Conservation (phyloP, 2,888 invertebrate genomes). For the Dasypogon diadema region DNA sequence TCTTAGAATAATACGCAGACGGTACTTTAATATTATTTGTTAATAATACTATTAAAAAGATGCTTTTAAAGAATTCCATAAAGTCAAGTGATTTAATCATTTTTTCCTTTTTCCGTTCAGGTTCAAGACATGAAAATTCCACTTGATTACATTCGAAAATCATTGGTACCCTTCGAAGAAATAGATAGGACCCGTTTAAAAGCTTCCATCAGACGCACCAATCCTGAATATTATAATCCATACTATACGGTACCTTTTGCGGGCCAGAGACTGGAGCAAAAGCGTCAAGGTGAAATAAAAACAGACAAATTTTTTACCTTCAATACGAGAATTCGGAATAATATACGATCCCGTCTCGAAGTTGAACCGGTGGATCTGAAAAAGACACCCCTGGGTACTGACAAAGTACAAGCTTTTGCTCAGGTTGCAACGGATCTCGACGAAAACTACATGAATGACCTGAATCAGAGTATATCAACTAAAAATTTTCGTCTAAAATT, state of each 20-base stretch:
- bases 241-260: conserved; percentile 64
- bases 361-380: conserved; percentile 61
- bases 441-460: conserved; percentile 65
- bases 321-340: conserved; percentile 63
- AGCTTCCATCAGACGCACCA: conserved; percentile 61
- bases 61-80: too few species aligned
- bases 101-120: too few species aligned
- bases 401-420: conserved; percentile 59
- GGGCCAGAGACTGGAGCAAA: conserved; percentile 64
- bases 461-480: conserved; percentile 62
- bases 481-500: conserved; percentile 64
- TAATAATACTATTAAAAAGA: too few species aligned
- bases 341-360: conserved; percentile 64
- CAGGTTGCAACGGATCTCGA: conserved; percentile 66
- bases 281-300: conserved; percentile 58
- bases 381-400: conserved; percentile 39
- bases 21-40: too few species aligned
- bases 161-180: conserved; percentile 66
- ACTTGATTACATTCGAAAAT: conserved; percentile 65
- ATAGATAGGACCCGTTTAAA: conserved; percentile 63
- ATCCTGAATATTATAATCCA: conserved; percentile 60
- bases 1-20: too few species aligned
- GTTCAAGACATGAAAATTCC: conserved; percentile 64
- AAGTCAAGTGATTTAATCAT: too few species aligned
- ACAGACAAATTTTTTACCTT: conserved; percentile 66